These are phyloP conservation scores for Dryas iulia DNA, from an alignment of 1,140 invertebrate species.

Conservation along the genomic window DNA sequence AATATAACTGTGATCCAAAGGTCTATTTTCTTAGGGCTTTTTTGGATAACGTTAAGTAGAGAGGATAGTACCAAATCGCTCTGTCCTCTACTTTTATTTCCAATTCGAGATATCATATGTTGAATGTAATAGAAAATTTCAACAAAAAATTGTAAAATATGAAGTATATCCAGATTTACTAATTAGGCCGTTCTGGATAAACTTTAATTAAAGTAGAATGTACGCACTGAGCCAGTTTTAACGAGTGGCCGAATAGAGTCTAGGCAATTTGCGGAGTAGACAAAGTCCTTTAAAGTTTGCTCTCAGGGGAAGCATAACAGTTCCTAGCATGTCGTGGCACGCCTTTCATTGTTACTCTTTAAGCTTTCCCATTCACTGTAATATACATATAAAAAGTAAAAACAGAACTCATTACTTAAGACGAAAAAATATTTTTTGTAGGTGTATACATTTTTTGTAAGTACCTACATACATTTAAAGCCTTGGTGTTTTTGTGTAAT, in stretches of 20 bases:
- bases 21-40: too few species aligned
- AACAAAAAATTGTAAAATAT: neutral
- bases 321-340: conserved; percentile 31
- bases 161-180: conserved; percentile 5
- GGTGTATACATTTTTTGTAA: neutral
- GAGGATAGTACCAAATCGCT: too few species aligned
- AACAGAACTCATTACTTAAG: conserved; percentile 13
- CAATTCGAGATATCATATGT: too few species aligned
- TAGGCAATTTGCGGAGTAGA: conserved; percentile 61
- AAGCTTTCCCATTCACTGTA: conserved; percentile 12
- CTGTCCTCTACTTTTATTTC: too few species aligned
- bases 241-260: conserved; percentile 49
- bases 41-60: too few species aligned
- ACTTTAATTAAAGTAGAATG: conserved; percentile 40
- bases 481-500: neutral
- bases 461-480: neutral
- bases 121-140: neutral
- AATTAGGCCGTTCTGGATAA: conserved; percentile 21
- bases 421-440: neutral
- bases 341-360: conserved; percentile 17
- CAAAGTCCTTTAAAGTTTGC: conserved; percentile 59
- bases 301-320: conserved; percentile 48
- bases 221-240: conserved; percentile 45
- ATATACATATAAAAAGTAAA: conserved; percentile 16
- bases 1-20: too few species aligned